A percentile compares a stretch with the other conserved stretches of the same genome.
phyloP scores from a whole-genome alignment of 1,140 invertebrate genomes.

The Ceratitis capitata region DNA sequence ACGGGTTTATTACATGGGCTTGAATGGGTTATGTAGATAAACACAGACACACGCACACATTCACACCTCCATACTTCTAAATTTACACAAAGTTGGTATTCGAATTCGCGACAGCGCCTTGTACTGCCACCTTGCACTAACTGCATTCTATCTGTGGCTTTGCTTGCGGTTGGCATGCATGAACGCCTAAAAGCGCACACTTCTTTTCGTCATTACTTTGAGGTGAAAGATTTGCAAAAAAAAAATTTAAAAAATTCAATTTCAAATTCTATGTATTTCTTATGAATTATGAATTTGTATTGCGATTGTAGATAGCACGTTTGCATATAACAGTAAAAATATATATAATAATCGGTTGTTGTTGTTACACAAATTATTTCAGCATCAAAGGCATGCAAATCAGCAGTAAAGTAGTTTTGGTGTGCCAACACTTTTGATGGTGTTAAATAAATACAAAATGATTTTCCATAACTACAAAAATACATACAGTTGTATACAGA shows the following conservation, averaged over 20 bases:
- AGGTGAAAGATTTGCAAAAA: conserved; percentile 13
- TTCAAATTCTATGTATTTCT: background rate
- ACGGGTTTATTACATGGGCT: background rate
- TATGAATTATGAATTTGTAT: conserved; percentile 24
- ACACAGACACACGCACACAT: background rate
- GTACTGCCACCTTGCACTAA: too few relatives aligned
- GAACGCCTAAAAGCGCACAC: conserved; percentile 22
- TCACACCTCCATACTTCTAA: background rate
- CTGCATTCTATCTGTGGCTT: background rate
- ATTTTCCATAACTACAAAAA: background rate
- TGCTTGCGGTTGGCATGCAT: background rate
- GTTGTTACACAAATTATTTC: background rate
- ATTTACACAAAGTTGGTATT: background rate
- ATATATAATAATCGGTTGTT: background rate
- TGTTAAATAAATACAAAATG: background rate
- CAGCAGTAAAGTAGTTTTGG: background rate
- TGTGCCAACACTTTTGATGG: background rate
- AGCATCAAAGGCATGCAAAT: background rate
- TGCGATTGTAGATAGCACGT: background rate
- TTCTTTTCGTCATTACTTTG: background rate
- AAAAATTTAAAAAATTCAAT: conserved; percentile 36
- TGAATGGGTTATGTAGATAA: background rate
- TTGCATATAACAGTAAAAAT: background rate
- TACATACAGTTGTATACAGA: background rate
- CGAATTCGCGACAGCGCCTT: background rate